phyloP scores from a whole-genome alignment of 2,113 vertebrate species.

The Mobula hypostoma region DNA sequence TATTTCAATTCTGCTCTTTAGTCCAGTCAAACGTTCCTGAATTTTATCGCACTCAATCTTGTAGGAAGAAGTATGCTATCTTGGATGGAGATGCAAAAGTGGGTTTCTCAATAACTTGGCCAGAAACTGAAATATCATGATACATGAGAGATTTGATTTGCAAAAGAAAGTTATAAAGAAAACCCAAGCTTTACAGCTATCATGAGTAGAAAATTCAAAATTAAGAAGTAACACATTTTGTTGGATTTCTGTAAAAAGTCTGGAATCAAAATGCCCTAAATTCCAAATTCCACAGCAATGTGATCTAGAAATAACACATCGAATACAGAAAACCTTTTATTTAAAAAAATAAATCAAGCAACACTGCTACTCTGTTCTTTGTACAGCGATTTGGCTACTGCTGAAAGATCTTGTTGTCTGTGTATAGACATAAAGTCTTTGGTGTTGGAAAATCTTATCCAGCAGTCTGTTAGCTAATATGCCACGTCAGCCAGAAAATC shows the following conservation, averaged over 20 bases:
- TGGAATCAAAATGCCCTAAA: not conserved
- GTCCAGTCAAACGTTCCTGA: not conserved
- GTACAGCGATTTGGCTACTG: constrained; percentile 19
- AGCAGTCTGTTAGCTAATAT: constrained; percentile 29
- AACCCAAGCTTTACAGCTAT: not conserved
- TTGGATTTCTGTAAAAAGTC: not conserved
- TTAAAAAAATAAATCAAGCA: constrained; percentile 14
- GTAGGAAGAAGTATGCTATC: not conserved
- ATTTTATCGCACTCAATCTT: not conserved
- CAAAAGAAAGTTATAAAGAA: not conserved
- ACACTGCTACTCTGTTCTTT: constrained; percentile 33
- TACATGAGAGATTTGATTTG: not conserved
- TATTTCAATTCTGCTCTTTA: not conserved
- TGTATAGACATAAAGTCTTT: constrained; percentile 26
- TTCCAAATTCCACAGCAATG: not conserved
- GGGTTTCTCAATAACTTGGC: not conserved
- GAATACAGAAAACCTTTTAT: constrained; percentile 30
- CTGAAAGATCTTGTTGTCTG: constrained; percentile 35
- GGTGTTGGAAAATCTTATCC: constrained; percentile 33
- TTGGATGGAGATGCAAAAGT: not conserved
- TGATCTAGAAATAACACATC: not conserved
- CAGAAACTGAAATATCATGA: not conserved
- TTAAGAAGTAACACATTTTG: not conserved
- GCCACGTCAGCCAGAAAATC: constrained; percentile 33
- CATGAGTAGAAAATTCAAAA: not conserved